These are phyloP conservation scores for Vicugna pacos DNA, from an alignment of 2,113 vertebrate genomes.

Conservation along the genomic window DNA sequence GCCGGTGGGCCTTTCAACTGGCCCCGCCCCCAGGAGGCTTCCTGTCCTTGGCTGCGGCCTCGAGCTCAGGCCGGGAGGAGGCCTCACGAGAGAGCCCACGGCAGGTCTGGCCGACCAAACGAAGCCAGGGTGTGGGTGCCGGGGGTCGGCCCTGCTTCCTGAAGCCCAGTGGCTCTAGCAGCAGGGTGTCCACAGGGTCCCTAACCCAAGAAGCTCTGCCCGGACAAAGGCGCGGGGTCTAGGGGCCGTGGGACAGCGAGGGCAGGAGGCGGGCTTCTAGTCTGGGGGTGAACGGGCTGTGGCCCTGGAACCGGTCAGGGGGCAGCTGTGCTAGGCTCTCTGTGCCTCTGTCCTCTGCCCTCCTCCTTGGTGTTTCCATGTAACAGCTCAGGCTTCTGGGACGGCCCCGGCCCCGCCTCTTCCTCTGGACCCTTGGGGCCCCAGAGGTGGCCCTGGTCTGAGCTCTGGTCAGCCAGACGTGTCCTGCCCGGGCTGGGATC, in stretches of 20 bases:
- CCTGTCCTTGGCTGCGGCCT: neutral
- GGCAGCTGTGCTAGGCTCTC: fast-evolving
- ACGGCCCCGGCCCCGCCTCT: fast-evolving
- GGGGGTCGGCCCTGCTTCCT: fast-evolving
- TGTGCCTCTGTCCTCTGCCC: too few relatives aligned
- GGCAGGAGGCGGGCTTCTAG: neutral
- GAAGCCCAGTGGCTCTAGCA: fast-evolving
- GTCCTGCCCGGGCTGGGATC: neutral
- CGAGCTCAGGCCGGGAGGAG: fast-evolving
- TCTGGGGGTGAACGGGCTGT: too few relatives aligned
- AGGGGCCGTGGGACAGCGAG: neutral
- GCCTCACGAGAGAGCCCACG: fast-evolving
- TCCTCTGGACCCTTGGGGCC: neutral
- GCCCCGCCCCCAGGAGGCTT: neutral
- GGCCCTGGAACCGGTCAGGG: neutral
- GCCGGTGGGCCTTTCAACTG: neutral
- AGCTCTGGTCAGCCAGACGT: neutral
- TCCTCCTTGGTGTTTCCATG: fast-evolving
- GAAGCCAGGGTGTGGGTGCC: neutral
- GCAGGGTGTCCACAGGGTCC: neutral
- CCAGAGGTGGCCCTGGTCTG: neutral
- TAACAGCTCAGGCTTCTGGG: neutral
- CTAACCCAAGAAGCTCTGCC: fast-evolving
- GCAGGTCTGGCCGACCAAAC: too few relatives aligned
- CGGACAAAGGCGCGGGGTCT: fast-evolving